A percentile compares a stretch with the other conserved stretches of the same genome.
phyloP scores from a whole-genome alignment of 1,140 invertebrate species.

The Druon quercuslanigerum region DNA sequence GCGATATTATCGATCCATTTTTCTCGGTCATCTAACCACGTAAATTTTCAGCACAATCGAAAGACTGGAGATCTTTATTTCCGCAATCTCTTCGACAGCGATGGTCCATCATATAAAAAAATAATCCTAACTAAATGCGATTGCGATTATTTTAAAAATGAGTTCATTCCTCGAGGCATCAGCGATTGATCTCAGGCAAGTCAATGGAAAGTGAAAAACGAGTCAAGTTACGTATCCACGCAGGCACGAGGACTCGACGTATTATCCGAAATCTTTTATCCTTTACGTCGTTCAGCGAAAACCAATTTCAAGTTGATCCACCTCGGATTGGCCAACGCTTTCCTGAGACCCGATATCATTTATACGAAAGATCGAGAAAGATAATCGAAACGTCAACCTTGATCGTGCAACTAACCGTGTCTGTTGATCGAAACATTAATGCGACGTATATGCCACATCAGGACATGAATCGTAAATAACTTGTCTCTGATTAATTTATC shows the following conservation, averaged over 20 bases:
- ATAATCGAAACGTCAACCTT: constrained; percentile 29
- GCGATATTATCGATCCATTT: constrained; percentile 28
- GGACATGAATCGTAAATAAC: no score
- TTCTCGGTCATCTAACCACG: constrained; percentile 14
- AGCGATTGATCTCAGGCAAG: not conserved
- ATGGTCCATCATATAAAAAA: no score
- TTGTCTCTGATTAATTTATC: no score
- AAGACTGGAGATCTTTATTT: no score
- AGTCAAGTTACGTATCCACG: not conserved
- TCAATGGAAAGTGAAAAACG: not conserved
- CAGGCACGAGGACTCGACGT: not conserved
- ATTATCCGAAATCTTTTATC: constrained; percentile 29
- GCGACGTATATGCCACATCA: no score
- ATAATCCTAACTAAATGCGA: no score
- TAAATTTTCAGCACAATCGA: no score
- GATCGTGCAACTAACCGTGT: constrained; percentile 6
- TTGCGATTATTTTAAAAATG: no score
- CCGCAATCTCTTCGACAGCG: no score
- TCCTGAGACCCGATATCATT: constrained; percentile 4
- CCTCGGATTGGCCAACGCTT: constrained; percentile 7
- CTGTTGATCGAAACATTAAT: not conserved
- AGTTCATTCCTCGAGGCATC: no score
- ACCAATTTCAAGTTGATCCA: constrained; percentile 30
- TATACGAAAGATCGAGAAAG: constrained; percentile 26
- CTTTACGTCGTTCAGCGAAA: constrained; percentile 14